phyloP scores from a whole-genome alignment of 30 jellyfish, hydroid and myxozoan genomes.

The Aurelia sp. region DNA sequence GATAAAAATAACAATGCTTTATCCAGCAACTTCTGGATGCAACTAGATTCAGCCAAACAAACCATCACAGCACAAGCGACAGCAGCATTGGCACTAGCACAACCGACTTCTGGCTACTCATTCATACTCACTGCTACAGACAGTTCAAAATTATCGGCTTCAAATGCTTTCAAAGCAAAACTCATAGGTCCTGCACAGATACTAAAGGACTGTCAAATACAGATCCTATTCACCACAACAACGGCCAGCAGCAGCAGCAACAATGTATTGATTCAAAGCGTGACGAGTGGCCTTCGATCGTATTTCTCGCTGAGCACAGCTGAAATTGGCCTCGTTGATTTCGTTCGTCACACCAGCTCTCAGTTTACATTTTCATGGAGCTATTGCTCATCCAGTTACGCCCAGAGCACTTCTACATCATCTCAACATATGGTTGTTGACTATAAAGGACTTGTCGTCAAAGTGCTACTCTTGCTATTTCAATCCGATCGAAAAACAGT shows the following conservation, averaged over 20 bases:
- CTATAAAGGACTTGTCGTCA: constrained; percentile 49
- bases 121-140: constrained; percentile 79
- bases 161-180: constrained; percentile 44
- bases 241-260: constrained; percentile 30
- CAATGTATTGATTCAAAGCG: constrained; percentile 21
- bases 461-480: constrained; percentile 56
- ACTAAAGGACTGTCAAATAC: constrained; percentile 77
- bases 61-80: constrained; percentile 55
- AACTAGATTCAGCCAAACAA: constrained; percentile 52
- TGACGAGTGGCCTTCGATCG: constrained; percentile 19
- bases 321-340: constrained; percentile 74
- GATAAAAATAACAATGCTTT: constrained; percentile 28
- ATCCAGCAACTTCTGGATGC: constrained; percentile 63
- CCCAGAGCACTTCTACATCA: not conserved
- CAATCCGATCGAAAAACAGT: constrained; percentile 75
- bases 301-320: constrained; percentile 51
- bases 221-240: constrained; percentile 13
- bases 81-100: constrained; percentile 43
- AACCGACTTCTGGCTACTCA: constrained; percentile 24
- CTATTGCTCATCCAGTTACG: constrained; percentile 63
- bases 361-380: constrained; percentile 77
- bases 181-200: constrained; percentile 63
- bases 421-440: constrained; percentile 25
- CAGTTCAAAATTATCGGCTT: constrained; percentile 72
- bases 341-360: constrained; percentile 33